Percentiles rank a stretch among this genome's conserved stretches.
These are phyloP conservation scores for Leptarthrus brevirostris DNA, from an alignment of 2,888 invertebrate genomes.

Conservation along the genomic window DNA sequence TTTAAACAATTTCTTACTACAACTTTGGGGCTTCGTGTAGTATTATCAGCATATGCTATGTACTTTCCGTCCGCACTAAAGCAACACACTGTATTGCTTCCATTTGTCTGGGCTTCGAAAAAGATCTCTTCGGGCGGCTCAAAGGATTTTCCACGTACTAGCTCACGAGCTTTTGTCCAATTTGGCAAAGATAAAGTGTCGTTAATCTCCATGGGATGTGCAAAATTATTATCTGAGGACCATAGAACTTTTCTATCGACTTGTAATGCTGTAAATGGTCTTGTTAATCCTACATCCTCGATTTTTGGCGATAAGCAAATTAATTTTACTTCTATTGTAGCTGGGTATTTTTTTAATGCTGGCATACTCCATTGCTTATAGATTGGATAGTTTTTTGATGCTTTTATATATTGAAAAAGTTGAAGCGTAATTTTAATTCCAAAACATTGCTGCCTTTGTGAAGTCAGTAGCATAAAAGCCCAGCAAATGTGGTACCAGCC, in stretches of 20 bases:
- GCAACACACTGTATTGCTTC: slow-evolving; percentile 31
- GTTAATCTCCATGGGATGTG: background rate
- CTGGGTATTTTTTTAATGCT: slow-evolving; percentile 46
- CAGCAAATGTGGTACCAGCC: slow-evolving; percentile 50
- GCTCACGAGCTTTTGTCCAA: slow-evolving; percentile 5
- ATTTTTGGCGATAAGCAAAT: slow-evolving; percentile 33
- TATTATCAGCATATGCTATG: slow-evolving; percentile 43
- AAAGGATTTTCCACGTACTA: background rate
- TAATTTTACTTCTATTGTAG: slow-evolving; percentile 24
- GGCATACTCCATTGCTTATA: slow-evolving; percentile 32
- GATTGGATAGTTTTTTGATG: background rate
- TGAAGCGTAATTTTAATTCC: slow-evolving; percentile 35
- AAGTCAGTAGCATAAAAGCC: slow-evolving; percentile 42
- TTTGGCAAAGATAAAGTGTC: background rate
- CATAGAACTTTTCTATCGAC: background rate
- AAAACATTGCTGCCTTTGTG: background rate
- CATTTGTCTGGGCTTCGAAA: background rate
- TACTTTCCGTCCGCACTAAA: slow-evolving; percentile 34
- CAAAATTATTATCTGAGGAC: background rate
- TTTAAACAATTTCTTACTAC: slow-evolving; percentile 21
- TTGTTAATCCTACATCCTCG: slow-evolving; percentile 24
- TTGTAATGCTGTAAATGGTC: slow-evolving; percentile 48
- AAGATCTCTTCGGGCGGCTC: slow-evolving; percentile 9
- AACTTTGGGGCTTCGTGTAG: background rate
- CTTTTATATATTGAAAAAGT: slow-evolving; percentile 45